Base-by-base conservation (phyloP, 2,797 vertebrate species). In the Syndactyla subalaris region DNA sequence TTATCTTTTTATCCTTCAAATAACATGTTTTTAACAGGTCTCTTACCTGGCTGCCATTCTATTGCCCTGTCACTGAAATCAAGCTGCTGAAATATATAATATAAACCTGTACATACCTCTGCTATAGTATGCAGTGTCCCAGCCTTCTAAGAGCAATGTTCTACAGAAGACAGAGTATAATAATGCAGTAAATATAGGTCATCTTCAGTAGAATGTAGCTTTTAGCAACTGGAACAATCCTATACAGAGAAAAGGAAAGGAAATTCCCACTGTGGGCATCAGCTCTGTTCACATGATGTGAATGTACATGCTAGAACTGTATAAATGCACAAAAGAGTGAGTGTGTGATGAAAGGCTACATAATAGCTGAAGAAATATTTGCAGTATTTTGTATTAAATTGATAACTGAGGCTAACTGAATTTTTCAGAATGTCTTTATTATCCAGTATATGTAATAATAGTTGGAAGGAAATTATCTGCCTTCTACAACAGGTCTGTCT, bases 101-200 rank as follows among this genome's bases (percentile, higher is more conserved):
- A 34, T 14, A 86, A 92, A 82, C 32, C 27, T 19, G 9, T 46
- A 51, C 19, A 15, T 55, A 70, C n/a, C 8, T 74, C 61, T 10
- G 7, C n/a, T 84, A 9, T 24, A 46, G 26, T 23, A 30, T 34
- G 38, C 36, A 55, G 39, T n/a, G 59, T 54, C 38, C 30, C 43
- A 71, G n/a, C n/a, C 43, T 79, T 75, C 65, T 58, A 58, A 74
- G n/a, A 92, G 34, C 52, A 87, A 27, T 5, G 1, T 74, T 41
- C 19, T 49, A 68, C 57, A 58, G 79, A 80, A 80, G 45, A 59
- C 45, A 21, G 45, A 79, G 34, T 77, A 51, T 54, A 87, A 86
- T 84, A 89, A 70, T 54, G 39, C 38, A 65, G 45, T 82, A 89
- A 92, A 93, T 93, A 79, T 82, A 75, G 89, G 79, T 89, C 39